Evolutionary conservation across 2,113 vertebrate species (phyloP).

Genomic region (Mormyrus lacerda): DNA sequence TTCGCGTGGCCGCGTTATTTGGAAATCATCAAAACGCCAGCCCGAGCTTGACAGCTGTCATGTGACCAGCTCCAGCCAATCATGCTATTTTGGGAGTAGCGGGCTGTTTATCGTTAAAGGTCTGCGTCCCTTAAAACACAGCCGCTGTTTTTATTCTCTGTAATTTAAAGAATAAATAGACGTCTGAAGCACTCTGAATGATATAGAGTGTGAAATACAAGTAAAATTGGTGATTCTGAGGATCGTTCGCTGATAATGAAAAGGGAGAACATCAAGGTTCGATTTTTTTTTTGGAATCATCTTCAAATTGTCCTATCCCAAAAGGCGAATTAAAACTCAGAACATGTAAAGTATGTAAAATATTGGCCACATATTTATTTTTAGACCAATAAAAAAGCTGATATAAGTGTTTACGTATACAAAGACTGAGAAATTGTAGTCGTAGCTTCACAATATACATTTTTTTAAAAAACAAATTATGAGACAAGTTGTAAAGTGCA

Average conservation of each 20-base stretch:
- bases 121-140: neutral
- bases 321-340: slow-evolving; percentile 1
- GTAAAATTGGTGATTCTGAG: neutral
- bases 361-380: slow-evolving; percentile 48
- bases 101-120: neutral
- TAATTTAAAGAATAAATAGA: neutral
- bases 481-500: slow-evolving; percentile 50
- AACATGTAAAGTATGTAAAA: slow-evolving; percentile 10
- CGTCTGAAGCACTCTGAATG: neutral
- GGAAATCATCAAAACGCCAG: neutral
- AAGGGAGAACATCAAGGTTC: neutral
- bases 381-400: slow-evolving; percentile 39
- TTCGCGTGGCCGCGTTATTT: neutral
- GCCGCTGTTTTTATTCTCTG: neutral
- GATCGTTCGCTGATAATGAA: neutral
- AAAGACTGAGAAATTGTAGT: slow-evolving; percentile 38
- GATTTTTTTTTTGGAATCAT: neutral
- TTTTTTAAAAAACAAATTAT: slow-evolving; percentile 16
- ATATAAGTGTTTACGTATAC: slow-evolving; percentile 34
- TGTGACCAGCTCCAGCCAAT: neutral
- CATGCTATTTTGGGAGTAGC: neutral
- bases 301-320: neutral
- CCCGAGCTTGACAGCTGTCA: neutral
- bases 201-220: neutral
- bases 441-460: slow-evolving; percentile 42